A percentile compares a stretch with the other conserved stretches of the same genome.
These are phyloP conservation scores for Anorthoa munda DNA, from an alignment of 2,888 invertebrate species.

Conservation along the genomic window DNA sequence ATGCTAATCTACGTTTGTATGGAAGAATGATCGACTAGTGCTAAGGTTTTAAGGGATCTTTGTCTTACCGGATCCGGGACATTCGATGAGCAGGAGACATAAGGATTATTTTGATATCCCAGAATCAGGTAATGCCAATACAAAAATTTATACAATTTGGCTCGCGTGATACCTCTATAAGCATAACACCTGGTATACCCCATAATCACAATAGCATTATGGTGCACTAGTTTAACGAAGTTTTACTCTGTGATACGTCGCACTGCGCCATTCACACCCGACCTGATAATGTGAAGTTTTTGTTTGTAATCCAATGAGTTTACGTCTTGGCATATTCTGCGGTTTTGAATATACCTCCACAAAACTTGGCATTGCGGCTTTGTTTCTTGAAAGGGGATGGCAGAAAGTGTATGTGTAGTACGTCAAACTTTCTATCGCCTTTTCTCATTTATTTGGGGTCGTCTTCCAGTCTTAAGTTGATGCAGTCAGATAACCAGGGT, in stretches of 20 bases:
- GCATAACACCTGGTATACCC: not conserved
- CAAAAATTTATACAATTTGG: not conserved
- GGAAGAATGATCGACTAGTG: no score
- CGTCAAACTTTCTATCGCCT: no score
- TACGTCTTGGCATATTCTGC: not conserved
- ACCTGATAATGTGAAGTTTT: conserved; percentile 11
- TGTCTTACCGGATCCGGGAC: no score
- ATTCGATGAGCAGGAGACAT: no score
- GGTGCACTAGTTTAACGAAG: not conserved
- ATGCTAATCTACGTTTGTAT: no score
- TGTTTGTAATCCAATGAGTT: not conserved
- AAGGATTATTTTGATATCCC: no score
- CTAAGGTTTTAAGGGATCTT: no score
- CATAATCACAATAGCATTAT: conserved; percentile 1
- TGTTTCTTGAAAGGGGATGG: not conserved
- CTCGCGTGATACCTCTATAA: not conserved
- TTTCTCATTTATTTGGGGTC: no score
- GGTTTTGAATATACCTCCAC: not conserved
- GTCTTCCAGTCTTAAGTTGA: no score
- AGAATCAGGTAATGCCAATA: conserved; percentile 16
- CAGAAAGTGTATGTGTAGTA: no score
- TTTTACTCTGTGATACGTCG: not conserved
- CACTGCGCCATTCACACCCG: not conserved
- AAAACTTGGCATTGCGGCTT: not conserved
- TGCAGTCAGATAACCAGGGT: no score